phyloP scores from a whole-genome alignment of 2,888 invertebrate species.

The Charanyca ferruginea region DNA sequence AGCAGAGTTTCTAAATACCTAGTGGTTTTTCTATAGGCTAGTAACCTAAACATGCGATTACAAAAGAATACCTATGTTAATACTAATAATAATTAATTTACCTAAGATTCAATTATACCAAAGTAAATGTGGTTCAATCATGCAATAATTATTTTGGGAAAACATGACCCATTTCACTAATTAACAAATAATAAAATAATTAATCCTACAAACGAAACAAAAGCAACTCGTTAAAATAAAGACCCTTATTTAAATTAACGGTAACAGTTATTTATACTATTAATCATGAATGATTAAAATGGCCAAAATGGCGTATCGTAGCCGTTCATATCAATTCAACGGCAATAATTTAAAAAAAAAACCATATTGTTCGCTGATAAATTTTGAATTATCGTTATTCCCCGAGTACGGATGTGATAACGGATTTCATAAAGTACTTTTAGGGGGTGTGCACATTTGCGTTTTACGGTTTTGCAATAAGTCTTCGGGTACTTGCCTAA shows the following conservation, averaged over 20 bases:
- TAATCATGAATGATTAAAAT: constrained; percentile 57
- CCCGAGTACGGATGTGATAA: constrained; percentile 47
- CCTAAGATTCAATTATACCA: not conserved
- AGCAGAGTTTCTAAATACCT: no score
- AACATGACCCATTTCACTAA: constrained; percentile 14
- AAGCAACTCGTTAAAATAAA: constrained; percentile 17
- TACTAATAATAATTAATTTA: not conserved
- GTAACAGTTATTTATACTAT: constrained; percentile 51
- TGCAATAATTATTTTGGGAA: constrained; percentile 3
- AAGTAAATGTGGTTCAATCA: not conserved
- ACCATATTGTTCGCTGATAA: constrained; percentile 61
- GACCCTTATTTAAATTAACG: constrained; percentile 35
- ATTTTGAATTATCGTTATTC: constrained; percentile 64
- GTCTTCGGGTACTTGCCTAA: constrained; percentile 36
- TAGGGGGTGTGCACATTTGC: constrained; percentile 43
- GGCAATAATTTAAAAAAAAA: constrained; percentile 65
- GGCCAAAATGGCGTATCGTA: constrained; percentile 47
- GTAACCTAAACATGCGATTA: no score
- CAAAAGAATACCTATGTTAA: no score
- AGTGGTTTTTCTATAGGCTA: no score
- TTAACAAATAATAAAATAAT: constrained; percentile 16
- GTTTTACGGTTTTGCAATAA: constrained; percentile 40
- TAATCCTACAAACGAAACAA: constrained; percentile 17
- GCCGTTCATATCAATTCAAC: constrained; percentile 65
- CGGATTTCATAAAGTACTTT: constrained; percentile 49